These are phyloP conservation scores for Numenius arquata DNA, from an alignment of 2,113 vertebrate species.

Conservation along the genomic window DNA sequence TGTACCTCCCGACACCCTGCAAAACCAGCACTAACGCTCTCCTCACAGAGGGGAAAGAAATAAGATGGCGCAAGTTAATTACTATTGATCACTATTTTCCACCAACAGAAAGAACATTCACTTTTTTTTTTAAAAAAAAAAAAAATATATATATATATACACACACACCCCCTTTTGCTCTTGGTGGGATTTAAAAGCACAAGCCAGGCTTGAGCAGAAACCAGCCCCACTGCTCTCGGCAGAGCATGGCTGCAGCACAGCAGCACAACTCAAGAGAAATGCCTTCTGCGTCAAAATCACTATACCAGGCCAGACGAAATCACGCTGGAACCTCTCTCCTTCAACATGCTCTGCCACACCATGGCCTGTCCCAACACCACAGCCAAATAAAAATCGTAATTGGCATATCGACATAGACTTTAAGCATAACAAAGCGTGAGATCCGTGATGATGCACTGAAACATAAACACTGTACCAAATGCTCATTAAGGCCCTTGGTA, in stretches of 20 bases:
- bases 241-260: fast-evolving
- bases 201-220: not conserved
- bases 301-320: not conserved
- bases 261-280: not conserved
- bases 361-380: fast-evolving
- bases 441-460: fast-evolving
- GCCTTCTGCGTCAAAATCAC: not conserved
- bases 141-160: not conserved
- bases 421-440: fast-evolving
- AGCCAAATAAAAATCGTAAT: fast-evolving
- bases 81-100: not conserved
- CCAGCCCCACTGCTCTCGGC: fast-evolving
- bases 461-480: not conserved
- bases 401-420: fast-evolving
- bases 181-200: not conserved
- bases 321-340: fast-evolving
- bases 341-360: fast-evolving
- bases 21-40: not conserved
- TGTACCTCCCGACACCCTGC: not conserved
- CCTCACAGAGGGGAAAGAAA: not conserved
- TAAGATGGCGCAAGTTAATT: not conserved
- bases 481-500: not conserved
- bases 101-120: not conserved
- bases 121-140: not conserved
- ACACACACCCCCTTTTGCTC: not conserved